Evolutionary conservation across 1,140 invertebrate species (phyloP).

Genomic region (Dendroctonus ponderosae): DNA sequence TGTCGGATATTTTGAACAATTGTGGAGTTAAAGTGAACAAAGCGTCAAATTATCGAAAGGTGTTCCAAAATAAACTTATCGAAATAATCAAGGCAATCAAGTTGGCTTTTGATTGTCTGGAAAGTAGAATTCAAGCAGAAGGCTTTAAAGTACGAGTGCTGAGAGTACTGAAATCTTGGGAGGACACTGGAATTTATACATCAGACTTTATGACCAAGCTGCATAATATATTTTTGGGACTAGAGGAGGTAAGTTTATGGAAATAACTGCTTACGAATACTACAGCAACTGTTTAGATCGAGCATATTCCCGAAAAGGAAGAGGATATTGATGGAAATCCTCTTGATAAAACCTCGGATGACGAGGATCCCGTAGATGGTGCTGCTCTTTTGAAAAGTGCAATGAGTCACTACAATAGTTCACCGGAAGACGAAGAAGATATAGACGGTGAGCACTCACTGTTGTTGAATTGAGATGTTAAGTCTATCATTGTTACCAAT

Average conservation of each 20-base stretch:
- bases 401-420: slow-evolving; percentile 54
- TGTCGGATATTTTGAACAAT: slow-evolving; percentile 97
- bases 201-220: slow-evolving; percentile 88
- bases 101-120: slow-evolving; percentile 73
- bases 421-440: slow-evolving; percentile 41
- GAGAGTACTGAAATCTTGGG: slow-evolving; percentile 93
- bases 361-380: slow-evolving; percentile 77
- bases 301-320: slow-evolving; percentile 35
- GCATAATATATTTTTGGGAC: slow-evolving; percentile 79
- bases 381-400: slow-evolving; percentile 73
- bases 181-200: slow-evolving; percentile 94
- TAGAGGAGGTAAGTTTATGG: slow-evolving; percentile 36
- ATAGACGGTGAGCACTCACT: slow-evolving; percentile 40
- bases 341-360: slow-evolving; percentile 56
- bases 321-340: slow-evolving; percentile 66
- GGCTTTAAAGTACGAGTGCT: slow-evolving; percentile 96
- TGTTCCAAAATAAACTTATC: slow-evolving; percentile 83
- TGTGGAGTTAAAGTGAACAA: slow-evolving; percentile 94
- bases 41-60: slow-evolving; percentile 92
- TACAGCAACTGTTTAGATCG: slow-evolving; percentile 17
- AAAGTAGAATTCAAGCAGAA: slow-evolving; percentile 90
- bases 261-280: too few relatives aligned
- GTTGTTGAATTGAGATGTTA: neutral
- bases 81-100: slow-evolving; percentile 86
- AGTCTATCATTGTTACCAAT: slow-evolving; percentile 6